Evolutionary conservation across 2,888 invertebrate species (phyloP), one percentile per base, ranked within the genome.

Genomic region (Pycnomerus fuliginosus): DNA sequence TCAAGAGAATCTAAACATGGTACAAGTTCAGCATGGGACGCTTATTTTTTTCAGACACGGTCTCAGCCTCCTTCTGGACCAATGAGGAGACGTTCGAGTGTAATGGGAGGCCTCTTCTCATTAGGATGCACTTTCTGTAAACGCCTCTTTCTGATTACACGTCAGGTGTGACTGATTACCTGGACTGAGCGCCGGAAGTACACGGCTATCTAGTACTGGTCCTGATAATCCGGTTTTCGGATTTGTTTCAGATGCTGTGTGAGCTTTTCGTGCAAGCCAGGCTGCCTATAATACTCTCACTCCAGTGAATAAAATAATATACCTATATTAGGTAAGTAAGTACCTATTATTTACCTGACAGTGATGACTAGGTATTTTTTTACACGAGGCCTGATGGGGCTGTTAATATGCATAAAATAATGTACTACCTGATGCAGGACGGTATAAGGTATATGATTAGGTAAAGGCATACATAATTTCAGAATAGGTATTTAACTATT

Each of bases 111-210:
- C 60, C 58, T 65, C 60, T 58, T 65, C 64, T 71, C 69, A 70
- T 71, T 70, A 70, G 61, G 65, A 68, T 68, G 66, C 67, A 55
- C 61, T 62, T 43, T 61, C 44, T 46, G 63, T 62, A 58, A 62
- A 64, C 72, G 71, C 72, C 72, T 69, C 64, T 72, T 70, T 64
- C 62, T 71, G 72, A 72, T 72, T 69, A 69, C 66, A 60, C 64
- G 71, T 71, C 71, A 71, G 68, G 67, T 68, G 69, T 72, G 71
- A 72, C 58, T 70, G 71, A 72, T 72, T 65, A 68, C 68, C 68
- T 65, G 65, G 68, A 56, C 61, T 29, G 47, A 59, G 65, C 67
- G 67, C 69, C 70, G 71, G 70, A 70, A 70, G 68, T 69, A 60
- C 60, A 53, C 47, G 47, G 52, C 55, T 59, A 59, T 61, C 60